A percentile compares a stretch with the other conserved stretches of the same genome.
phyloP scores from a whole-genome alignment of 2,888 invertebrate genomes.

The Philopedon plagiatum region DNA sequence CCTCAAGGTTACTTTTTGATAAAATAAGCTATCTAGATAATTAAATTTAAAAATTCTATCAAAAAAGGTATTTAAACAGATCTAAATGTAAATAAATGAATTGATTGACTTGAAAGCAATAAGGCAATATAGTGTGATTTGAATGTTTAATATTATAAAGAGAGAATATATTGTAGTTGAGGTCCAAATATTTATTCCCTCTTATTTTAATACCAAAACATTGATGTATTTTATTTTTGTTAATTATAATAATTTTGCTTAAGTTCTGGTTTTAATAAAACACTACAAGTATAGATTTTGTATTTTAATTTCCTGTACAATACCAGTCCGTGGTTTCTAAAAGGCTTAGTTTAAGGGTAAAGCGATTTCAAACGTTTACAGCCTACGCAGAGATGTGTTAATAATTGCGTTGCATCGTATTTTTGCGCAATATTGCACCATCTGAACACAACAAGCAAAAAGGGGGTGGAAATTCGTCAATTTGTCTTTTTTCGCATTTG shows the following conservation, averaged over 20 bases:
- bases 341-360: too few species aligned
- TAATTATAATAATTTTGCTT: slow-evolving; percentile 24
- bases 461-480: not conserved
- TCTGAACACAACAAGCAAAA: not conserved
- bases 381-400: too few species aligned
- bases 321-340: too few species aligned
- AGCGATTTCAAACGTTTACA: too few species aligned
- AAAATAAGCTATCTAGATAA: not conserved
- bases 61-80: not conserved
- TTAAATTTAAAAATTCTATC: not conserved
- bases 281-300: slow-evolving; percentile 11
- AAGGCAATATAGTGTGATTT: slow-evolving; percentile 38
- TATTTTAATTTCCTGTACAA: not conserved
- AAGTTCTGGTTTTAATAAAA: slow-evolving; percentile 32
- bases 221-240: slow-evolving; percentile 27
- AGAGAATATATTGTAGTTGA: slow-evolving; percentile 13
- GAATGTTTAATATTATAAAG: slow-evolving; percentile 31
- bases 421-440: not conserved
- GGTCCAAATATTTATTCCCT: slow-evolving; percentile 23
- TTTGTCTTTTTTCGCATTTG: not conserved
- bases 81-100: slow-evolving; percentile 4
- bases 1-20: not conserved
- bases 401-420: not conserved
- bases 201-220: slow-evolving; percentile 29
- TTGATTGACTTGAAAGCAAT: slow-evolving; percentile 10